Evolutionary conservation across 1,140 invertebrate species (phyloP).

Genomic region (Colletes latitarsis): DNA sequence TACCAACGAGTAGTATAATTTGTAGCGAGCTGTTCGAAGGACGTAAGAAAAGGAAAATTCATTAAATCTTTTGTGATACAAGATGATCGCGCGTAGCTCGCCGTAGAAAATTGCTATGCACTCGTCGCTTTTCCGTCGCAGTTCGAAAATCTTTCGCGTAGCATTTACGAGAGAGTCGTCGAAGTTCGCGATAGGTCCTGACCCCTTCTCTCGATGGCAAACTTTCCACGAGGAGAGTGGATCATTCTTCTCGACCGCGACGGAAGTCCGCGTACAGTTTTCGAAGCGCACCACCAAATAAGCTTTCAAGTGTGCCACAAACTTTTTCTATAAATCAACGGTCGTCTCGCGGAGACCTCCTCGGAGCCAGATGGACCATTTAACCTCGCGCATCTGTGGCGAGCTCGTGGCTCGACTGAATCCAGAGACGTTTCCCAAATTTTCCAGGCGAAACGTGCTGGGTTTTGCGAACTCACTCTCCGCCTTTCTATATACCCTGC

Average conservation of each 20-base stretch:
- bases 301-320: constrained; percentile 4
- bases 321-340: constrained; percentile 57
- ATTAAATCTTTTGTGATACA: background rate
- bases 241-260: constrained; percentile 4
- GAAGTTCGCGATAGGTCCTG: background rate
- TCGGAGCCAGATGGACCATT: constrained; percentile 8
- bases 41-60: too few species aligned
- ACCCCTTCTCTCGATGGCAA: background rate
- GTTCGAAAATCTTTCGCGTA: background rate
- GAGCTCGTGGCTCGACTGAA: background rate
- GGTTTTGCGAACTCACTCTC: background rate
- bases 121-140: background rate
- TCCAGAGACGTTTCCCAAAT: background rate
- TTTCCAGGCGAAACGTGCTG: background rate
- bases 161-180: background rate
- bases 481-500: background rate
- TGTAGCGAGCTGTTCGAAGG: too few species aligned
- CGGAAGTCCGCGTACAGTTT: constrained; percentile 17
- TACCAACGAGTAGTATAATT: too few species aligned
- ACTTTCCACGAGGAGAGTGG: constrained; percentile 16
- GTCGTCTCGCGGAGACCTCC: background rate
- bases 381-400: constrained; percentile 16
- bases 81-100: constrained; percentile 14
- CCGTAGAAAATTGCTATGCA: background rate
- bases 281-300: constrained; percentile 25